These are phyloP conservation scores for Callipepla squamata DNA, from an alignment of 2,113 vertebrate genomes.

Conservation along the genomic window DNA sequence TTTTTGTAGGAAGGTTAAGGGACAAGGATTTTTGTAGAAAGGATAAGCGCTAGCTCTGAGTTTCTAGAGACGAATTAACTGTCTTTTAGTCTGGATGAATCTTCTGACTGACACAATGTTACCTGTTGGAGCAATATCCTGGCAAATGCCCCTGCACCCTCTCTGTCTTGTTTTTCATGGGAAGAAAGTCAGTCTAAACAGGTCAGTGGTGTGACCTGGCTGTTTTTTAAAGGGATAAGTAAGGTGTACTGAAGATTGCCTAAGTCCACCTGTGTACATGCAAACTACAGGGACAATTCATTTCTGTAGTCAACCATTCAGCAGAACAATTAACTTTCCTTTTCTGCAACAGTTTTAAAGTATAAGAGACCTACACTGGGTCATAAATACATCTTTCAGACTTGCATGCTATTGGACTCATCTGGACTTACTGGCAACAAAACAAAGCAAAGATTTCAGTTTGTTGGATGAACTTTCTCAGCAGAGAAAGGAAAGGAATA, in stretches of 20 bases:
- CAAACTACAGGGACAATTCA: background rate
- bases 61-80: background rate
- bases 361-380: background rate
- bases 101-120: background rate
- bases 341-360: background rate
- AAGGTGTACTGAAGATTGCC: background rate
- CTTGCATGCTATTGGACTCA: background rate
- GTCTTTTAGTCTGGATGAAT: background rate
- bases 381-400: background rate
- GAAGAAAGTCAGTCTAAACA: background rate
- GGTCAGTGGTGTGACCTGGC: background rate
- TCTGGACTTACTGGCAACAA: background rate
- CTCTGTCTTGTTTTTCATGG: background rate
- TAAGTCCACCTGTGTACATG: background rate
- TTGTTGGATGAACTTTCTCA: background rate
- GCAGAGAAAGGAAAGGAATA: background rate
- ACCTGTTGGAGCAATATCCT: background rate
- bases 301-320: background rate
- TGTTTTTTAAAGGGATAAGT: background rate
- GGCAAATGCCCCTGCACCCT: background rate
- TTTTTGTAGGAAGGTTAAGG: background rate
- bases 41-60: background rate
- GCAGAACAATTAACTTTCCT: background rate
- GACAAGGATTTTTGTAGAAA: background rate
- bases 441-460: background rate